Evolutionary conservation across 2,113 vertebrate species (phyloP), one percentile per base, ranked within the genome.

Genomic region (Scatophagus argus): DNA sequence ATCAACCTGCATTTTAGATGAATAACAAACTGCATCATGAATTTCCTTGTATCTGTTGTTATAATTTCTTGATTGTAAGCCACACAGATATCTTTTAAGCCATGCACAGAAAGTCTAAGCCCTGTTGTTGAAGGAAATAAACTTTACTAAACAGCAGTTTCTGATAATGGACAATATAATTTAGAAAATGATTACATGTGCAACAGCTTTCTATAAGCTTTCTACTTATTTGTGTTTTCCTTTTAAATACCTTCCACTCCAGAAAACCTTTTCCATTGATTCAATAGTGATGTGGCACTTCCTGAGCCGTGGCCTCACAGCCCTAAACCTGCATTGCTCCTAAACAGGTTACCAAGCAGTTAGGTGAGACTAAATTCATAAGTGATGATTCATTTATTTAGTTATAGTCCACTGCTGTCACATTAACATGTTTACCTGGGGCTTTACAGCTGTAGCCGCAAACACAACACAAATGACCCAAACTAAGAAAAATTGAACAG

Each of bases 361-460:
- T 70, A 77, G 46, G 41, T 62, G 12, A 23, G 32, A 44, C 21
- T 21, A 55, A 79, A 87, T 55, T 65, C 8, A 58, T 46, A 49
- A 79, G 8, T 71, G 44, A 52, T n/a, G n/a, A n/a, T n/a, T n/a
- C n/a, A n/a, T 59, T 63, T 60, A 62, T 58, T 77, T 25, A 55
- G 29, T 29, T 1, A 1, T 4, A 59, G 34, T 64, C 29, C 17
- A 46, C 6, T 56, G 39, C 23, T 39, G 41, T 72, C 63, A 81
- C 65, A 75, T 68, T 82, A 76, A 43, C 51, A 64, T 29, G 14
- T 77, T 59, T 21, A 41, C 75, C 68, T 71, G 25, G 6, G 63
- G 76, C 38, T 29, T 59, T 36, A n/a, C 25, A 41, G 44, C 19
- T 74, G 27, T 25, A 19, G 70, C 31, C 3, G 21, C 1, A 12